A percentile compares a stretch with the other conserved stretches of the same genome.
Conservation (phyloP, 2,888 invertebrate species). For the Eulithis testata region DNA sequence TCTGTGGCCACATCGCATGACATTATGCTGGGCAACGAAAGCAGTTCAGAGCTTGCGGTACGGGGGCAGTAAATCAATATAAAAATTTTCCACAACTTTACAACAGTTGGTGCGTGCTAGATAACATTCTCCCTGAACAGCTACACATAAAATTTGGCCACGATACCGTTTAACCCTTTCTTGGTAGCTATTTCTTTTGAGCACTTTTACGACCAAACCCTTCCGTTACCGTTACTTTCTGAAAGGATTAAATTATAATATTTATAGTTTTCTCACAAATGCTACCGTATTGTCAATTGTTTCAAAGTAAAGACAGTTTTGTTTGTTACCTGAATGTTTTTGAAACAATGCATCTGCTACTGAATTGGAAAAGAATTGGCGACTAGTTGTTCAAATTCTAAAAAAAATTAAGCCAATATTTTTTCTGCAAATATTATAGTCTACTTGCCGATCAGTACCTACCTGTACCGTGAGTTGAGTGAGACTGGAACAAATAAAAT, state of each 20-base stretch:
- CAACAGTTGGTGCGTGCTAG: slow-evolving; percentile 29
- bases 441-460: no score
- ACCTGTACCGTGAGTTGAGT: no score
- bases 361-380: slow-evolving; percentile 17
- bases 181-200: slow-evolving; percentile 45
- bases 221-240: slow-evolving; percentile 49
- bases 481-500: no score
- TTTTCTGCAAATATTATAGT: no score
- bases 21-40: no score
- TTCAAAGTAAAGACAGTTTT: slow-evolving; percentile 18
- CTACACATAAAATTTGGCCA: slow-evolving; percentile 60
- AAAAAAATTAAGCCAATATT: neutral
- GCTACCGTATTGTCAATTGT: slow-evolving; percentile 39
- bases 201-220: slow-evolving; percentile 41
- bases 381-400: slow-evolving; percentile 8
- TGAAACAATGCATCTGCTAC: slow-evolving; percentile 19
- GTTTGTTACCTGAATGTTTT: slow-evolving; percentile 26
- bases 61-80: slow-evolving; percentile 14
- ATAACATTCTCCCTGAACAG: slow-evolving; percentile 33
- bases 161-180: slow-evolving; percentile 62
- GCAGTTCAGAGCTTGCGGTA: no score
- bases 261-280: slow-evolving; percentile 54
- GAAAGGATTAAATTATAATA: slow-evolving; percentile 59
- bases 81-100: slow-evolving; percentile 19
- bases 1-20: no score